Base-by-base conservation (phyloP, 64 coral and sea anemone species). In the Cladopsammia gracilis region DNA sequence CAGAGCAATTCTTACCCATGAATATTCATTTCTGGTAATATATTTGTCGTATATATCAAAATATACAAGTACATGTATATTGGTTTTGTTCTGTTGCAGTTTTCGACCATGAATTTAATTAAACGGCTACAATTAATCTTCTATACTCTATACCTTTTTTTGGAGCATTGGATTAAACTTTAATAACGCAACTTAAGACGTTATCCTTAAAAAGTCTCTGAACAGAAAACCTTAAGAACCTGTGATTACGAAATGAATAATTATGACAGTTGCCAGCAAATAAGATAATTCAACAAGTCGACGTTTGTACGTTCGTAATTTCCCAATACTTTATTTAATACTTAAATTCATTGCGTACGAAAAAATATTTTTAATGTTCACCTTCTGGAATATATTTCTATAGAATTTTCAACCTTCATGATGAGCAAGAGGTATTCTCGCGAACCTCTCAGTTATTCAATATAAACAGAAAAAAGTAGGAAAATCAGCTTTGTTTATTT, bases 401-500 rank as follows among this genome's bases (percentile, higher is more conserved):
- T 56, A 10, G 7, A 7, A 56, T 56, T 7, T 6, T 56, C 5
- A 10, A 34, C 53, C 12, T 56, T 10, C 53, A 1, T 34, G 0
- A 34, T 34, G 2, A 34, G 14, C 6, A 60, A 61, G n/a, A 64
- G 12, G 15, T 83, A 58, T 83, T 64, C 22, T 64, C 4, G 48
- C 5, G 18, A 83, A 58, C 10, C n/a, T 16, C 43, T 10, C 53
- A 48, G 58, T 83, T 58, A 46, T 83, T 83, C 25, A 64, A 22
- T 64, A 24, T 77, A 62, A 64, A 66, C 19, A 83, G 25, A 64
- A 5, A 34, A 50, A 22, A 75, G 45, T 20, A 67, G 9, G 10
- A 16, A 66, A 48, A 66, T 24, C 80, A 84, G 80, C 80, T 84
- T 67, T 67, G 42, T 84, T 68, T 84, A 47, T 84, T 68, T 51